Conservation (phyloP, 1,140 invertebrate species). For the Limonius californicus region DNA sequence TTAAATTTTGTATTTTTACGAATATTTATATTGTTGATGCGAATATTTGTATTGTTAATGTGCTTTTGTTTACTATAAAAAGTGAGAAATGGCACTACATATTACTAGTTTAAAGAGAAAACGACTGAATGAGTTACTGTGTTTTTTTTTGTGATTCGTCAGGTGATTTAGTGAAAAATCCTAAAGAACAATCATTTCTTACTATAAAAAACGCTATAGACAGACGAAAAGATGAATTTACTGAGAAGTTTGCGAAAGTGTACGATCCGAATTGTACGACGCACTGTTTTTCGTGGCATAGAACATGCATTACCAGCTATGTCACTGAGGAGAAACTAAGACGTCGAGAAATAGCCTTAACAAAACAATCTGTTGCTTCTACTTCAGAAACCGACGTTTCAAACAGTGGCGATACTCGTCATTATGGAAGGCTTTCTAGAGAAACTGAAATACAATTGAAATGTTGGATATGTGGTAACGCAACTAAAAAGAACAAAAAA, state of each 20-base stretch:
- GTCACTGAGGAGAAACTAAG: slow-evolving; percentile 26
- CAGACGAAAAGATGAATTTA: slow-evolving; percentile 20
- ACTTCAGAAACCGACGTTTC: not conserved
- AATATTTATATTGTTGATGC: not conserved
- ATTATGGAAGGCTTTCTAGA: slow-evolving; percentile 4
- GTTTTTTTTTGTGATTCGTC: slow-evolving; percentile 9
- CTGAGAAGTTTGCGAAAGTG: slow-evolving; percentile 12
- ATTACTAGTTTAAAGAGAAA: not conserved
- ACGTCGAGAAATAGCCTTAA: not conserved
- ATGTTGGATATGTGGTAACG: slow-evolving; percentile 16
- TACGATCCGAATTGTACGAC: not conserved
- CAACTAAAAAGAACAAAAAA: slow-evolving; percentile 18
- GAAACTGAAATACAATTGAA: too few species aligned
- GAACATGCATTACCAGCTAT: slow-evolving; percentile 19
- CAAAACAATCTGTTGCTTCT: not conserved
- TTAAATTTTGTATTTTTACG: too few species aligned
- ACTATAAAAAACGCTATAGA: slow-evolving; percentile 23
- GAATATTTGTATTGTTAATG: not conserved
- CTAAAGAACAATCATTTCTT: slow-evolving; percentile 13
- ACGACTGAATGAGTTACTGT: not conserved
- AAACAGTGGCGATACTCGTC: not conserved
- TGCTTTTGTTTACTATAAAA: not conserved
- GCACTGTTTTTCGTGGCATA: slow-evolving; percentile 19
- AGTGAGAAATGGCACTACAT: not conserved
- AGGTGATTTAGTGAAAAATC: not conserved